Base-by-base conservation (phyloP, 1,140 invertebrate genomes). In the Reticulitermes speratus region DNA sequence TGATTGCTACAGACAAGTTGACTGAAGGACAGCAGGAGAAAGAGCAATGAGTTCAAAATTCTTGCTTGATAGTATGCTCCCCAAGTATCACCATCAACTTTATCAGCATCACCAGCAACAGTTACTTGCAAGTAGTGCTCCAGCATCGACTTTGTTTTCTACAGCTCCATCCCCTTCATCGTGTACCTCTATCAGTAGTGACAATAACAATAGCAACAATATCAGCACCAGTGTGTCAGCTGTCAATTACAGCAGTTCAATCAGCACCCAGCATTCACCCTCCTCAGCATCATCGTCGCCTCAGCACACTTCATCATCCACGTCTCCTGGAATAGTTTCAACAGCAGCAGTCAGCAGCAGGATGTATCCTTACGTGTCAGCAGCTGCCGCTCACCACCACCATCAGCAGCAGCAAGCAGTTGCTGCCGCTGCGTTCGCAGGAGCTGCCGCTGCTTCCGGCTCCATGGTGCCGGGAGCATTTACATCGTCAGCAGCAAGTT, bases 51-150 rank as follows among this genome's bases (percentile, higher is more conserved):
- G 96, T 95, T 96, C 96, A 92, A 98, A 98, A 95, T 97, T 97
- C 93, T 96, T 97, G 94, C 97, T 98, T 93, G 97, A 98, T 96
- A 97, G 96, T 94, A 97, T 98, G 96, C 95, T 98, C 92, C 97
- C 97, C 89, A 98, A 98, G 94, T 98, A 98, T 93, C 95, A 96
- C 91, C 95, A 95, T 90, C 95, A 95, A 92, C 87, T 87, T 45
- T 96, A 95, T 90, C 94, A 93, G 92, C 95, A 94, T 92, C 93
- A 94, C 88, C 93, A 94, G 89, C 93, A 94, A 89, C 87, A 89
- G 82, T 91, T 94, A 88, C 93, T 93, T 90, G 91, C 91, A 87
- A 92, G 90, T 88, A 91, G 92, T 75, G 92, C 92, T 86, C 91
- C 91, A 59, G 91, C 89, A 85, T 92, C 91, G 88, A 92, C 92